Percentiles rank a stretch among this genome's conserved stretches.
Conservation (phyloP, 2,888 invertebrate genomes). For the Ecdyonurus torrentis region DNA sequence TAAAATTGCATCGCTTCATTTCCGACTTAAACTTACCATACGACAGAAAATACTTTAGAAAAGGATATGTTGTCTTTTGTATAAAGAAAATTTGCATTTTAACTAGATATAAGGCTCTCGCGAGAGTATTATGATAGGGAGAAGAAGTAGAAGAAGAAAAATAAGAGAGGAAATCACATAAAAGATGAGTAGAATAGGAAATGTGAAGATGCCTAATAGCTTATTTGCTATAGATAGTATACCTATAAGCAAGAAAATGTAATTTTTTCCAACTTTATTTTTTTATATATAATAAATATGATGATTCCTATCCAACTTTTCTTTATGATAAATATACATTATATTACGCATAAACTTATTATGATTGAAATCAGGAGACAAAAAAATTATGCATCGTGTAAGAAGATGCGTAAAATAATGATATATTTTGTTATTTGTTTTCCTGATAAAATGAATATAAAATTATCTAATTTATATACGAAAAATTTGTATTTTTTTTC, state of each 20-base stretch:
- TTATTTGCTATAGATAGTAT: neutral
- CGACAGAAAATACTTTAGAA: neutral
- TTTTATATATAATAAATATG: neutral
- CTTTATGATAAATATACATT: neutral
- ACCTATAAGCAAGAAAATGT: neutral
- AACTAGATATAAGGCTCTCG: conserved; percentile 1
- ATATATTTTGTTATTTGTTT: too few species aligned
- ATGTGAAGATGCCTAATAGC: neutral
- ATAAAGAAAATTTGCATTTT: conserved; percentile 1
- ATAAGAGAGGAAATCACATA: too few species aligned
- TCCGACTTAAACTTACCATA: neutral
- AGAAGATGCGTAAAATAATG: too few species aligned
- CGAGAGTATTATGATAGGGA: neutral
- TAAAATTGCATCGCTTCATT: neutral
- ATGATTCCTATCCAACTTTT: neutral
- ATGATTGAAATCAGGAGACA: neutral
- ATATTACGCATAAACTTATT: too few species aligned
- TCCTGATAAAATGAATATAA: neutral
- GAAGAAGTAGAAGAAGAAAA: neutral
- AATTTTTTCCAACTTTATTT: neutral
- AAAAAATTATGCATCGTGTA: neutral
- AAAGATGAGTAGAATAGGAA: neutral
- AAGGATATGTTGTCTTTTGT: neutral
- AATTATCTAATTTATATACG: neutral
- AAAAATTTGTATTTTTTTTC: neutral